Conservation (phyloP, 2,888 invertebrate genomes). For the Rutpela maculata region DNA sequence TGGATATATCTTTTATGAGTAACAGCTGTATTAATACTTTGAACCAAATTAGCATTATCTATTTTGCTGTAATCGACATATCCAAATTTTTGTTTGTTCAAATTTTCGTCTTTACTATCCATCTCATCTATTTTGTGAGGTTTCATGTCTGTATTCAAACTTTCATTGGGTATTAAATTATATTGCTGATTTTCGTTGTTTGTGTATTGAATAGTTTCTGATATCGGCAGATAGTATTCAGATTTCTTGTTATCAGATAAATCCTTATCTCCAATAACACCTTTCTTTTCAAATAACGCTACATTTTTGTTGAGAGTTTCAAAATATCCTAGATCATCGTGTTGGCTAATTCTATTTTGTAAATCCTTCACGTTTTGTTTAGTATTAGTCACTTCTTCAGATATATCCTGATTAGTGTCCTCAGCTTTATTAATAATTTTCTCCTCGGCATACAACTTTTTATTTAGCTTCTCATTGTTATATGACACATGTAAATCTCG, state of each 20-base stretch:
- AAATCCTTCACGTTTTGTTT: neutral
- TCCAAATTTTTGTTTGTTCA: neutral
- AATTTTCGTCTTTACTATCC: neutral
- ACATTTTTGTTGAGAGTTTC: conserved; percentile 23
- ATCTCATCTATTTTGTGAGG: conserved; percentile 1
- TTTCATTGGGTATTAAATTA: conserved; percentile 14
- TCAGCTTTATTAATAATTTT: neutral
- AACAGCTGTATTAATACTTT: neutral
- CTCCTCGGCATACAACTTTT: neutral
- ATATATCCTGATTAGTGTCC: neutral
- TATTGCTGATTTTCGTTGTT: neutral
- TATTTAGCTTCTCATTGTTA: conserved; percentile 14
- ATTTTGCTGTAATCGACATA: neutral
- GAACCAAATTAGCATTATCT: neutral
- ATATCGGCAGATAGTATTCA: neutral
- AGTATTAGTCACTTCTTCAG: neutral
- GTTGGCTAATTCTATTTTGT: neutral
- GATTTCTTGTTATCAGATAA: neutral
- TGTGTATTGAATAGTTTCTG: neutral
- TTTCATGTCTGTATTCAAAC: neutral
- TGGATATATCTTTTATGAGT: too few species aligned
- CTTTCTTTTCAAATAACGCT: neutral
- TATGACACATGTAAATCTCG: conserved; percentile 16
- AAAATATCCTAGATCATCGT: neutral
- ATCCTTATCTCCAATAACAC: neutral